These are phyloP conservation scores for Etia nguti DNA, from an alignment of 2,113 vertebrate genomes.

Conservation along the genomic window DNA sequence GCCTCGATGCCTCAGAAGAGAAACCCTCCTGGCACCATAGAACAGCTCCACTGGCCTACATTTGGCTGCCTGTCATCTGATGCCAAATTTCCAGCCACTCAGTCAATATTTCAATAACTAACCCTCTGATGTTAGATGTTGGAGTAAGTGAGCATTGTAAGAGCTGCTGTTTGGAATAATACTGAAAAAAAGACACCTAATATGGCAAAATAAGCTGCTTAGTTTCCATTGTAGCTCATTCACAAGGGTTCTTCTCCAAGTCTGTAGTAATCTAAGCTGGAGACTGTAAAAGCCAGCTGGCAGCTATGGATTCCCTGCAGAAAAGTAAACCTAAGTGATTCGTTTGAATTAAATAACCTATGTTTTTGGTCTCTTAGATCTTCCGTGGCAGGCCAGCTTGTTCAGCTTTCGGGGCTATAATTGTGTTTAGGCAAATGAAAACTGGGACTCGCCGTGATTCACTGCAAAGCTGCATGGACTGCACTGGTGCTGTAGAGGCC, in stretches of 20 bases:
- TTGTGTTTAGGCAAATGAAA: background rate
- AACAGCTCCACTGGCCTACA: slow-evolving; percentile 45
- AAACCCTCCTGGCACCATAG: background rate
- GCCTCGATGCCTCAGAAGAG: background rate
- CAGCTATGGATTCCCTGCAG: background rate
- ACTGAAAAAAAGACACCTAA: background rate
- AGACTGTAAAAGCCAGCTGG: background rate
- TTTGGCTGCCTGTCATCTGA: slow-evolving; percentile 49
- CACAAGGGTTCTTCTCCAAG: background rate
- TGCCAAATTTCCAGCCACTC: slow-evolving; percentile 44
- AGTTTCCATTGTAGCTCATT: background rate
- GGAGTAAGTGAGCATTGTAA: background rate
- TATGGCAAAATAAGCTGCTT: background rate
- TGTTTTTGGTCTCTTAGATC: background rate
- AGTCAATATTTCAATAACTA: slow-evolving; percentile 49
- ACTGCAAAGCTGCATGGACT: background rate
- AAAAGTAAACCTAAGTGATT: slow-evolving; percentile 5
- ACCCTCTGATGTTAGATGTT: background rate
- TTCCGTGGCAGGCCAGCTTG: background rate
- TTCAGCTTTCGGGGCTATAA: background rate
- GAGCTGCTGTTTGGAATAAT: background rate
- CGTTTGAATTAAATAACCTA: background rate
- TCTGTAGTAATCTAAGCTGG: background rate
- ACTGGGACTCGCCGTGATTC: background rate
- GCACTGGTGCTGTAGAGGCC: background rate